Evolutionary conservation across 2,888 invertebrate genomes (phyloP).

Genomic region (Troides aeacus): DNA sequence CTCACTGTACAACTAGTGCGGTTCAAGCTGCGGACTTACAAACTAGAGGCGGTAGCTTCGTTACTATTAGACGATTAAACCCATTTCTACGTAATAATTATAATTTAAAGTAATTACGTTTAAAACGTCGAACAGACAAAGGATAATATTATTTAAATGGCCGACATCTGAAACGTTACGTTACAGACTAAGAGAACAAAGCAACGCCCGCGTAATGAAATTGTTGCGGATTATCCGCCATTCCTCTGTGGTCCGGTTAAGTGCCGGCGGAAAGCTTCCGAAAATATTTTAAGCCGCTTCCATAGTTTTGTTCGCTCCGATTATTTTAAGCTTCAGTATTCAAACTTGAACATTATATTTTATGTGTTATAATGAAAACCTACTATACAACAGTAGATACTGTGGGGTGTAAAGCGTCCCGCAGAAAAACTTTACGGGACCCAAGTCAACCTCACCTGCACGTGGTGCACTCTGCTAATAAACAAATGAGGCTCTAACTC

Average conservation of each 20-base stretch:
- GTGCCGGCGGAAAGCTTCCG: slow-evolving; percentile 6
- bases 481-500: too few species aligned
- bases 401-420: too few species aligned
- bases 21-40: background rate
- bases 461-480: too few species aligned
- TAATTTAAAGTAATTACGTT: too few species aligned
- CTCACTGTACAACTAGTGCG: background rate
- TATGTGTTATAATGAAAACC: background rate
- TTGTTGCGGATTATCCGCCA: slow-evolving; percentile 21
- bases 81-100: too few species aligned
- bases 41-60: background rate
- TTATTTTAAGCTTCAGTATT: background rate
- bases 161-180: slow-evolving; percentile 22
- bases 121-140: slow-evolving; percentile 9
- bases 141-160: slow-evolving; percentile 16
- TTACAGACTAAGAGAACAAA: slow-evolving; percentile 19
- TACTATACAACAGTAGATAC: too few species aligned
- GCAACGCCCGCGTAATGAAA: slow-evolving; percentile 22
- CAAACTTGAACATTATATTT: background rate
- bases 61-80: too few species aligned
- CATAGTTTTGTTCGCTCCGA: slow-evolving; percentile 4
- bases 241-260: slow-evolving; percentile 8
- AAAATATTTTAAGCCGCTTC: slow-evolving; percentile 21
- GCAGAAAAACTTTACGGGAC: too few species aligned
- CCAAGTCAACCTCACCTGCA: too few species aligned